Evolutionary conservation across 1,140 invertebrate species (phyloP), one percentile per base, ranked within the genome.

Genomic region (Cylas formicarius): DNA sequence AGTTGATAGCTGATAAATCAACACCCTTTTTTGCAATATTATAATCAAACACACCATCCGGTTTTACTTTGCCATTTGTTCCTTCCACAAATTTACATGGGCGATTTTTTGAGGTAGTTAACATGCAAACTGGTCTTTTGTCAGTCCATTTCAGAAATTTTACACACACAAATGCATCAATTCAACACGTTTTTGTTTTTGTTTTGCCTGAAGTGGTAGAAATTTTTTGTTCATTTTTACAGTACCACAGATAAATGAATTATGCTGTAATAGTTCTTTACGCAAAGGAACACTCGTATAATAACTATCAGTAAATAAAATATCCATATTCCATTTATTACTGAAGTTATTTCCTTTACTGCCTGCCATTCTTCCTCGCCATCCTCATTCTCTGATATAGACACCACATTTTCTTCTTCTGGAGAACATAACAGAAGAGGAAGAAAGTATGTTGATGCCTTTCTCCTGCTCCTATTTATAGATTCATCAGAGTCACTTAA

Each of bases 101-200:
- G 23, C 29, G 9, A 40, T 40, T 28, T 16, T 40, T 40, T 40
- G 23, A 28, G 23, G 21, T 40, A 28, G 21, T 40, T 28, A 28
- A 40, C 11, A 40, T 28, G 37, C n/a, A 28, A 28, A 40, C 8
- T 28, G 21, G 11, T 24, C 21, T 28, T 24, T 40, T 40, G 23
- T 40, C 37, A 40, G 37, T 28, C 37, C 37, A 40, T 28, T 40
- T 40, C 22, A 40, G 21, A 40, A 40, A 28, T 40, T 40, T 40
- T 28, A 1, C 36, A 38, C 36, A n/a, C 29, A 9, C 37, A 16
- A 17, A 17, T 11, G 20, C 24, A 13, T 13, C 29, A 14, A 26
- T 11, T 18, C 13, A 23, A 16, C 13, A 16, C 1, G 11, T 11
- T 22, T 17, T 34, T 18, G 16, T n/a, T 17, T 34, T 13, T 34